phyloP scores from a whole-genome alignment of 1,140 invertebrate species.

The Diachasma alloeum region DNA sequence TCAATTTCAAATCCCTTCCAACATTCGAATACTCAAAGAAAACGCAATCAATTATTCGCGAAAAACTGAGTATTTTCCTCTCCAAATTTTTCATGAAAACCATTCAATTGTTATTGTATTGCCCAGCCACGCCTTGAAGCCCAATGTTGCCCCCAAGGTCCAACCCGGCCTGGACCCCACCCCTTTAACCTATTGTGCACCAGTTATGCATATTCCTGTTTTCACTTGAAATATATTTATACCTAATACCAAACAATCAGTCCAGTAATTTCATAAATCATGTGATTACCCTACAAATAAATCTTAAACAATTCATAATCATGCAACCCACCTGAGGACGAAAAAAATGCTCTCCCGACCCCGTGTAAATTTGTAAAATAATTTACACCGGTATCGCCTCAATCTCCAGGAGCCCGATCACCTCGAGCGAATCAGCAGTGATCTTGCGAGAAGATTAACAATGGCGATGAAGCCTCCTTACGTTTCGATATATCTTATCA shows the following conservation, averaged over 20 bases:
- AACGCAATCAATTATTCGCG: too few relatives aligned
- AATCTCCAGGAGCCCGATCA: neutral
- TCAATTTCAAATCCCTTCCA: neutral
- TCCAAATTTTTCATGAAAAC: neutral
- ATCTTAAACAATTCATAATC: neutral
- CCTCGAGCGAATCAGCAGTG: neutral
- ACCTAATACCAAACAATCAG: neutral
- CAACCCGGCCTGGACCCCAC: slow-evolving; percentile 24
- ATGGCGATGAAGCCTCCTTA: too few relatives aligned
- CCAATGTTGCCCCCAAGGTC: slow-evolving; percentile 12
- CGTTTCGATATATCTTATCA: too few relatives aligned
- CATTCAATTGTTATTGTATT: neutral
- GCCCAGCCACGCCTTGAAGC: slow-evolving; percentile 16
- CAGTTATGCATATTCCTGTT: slow-evolving; percentile 7
- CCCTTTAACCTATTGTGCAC: slow-evolving; percentile 12
- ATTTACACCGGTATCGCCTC: neutral
- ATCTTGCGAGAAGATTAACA: too few relatives aligned
- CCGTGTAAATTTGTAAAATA: neutral
- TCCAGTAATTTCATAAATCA: neutral
- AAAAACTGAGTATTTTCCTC: too few relatives aligned
- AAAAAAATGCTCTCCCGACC: neutral
- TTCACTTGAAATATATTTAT: neutral
- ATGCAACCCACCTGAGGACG: neutral
- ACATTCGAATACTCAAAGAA: too few relatives aligned
- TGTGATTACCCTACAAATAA: neutral